Conservation (phyloP, 2,888 invertebrate genomes). For the Cheilosia soror region DNA sequence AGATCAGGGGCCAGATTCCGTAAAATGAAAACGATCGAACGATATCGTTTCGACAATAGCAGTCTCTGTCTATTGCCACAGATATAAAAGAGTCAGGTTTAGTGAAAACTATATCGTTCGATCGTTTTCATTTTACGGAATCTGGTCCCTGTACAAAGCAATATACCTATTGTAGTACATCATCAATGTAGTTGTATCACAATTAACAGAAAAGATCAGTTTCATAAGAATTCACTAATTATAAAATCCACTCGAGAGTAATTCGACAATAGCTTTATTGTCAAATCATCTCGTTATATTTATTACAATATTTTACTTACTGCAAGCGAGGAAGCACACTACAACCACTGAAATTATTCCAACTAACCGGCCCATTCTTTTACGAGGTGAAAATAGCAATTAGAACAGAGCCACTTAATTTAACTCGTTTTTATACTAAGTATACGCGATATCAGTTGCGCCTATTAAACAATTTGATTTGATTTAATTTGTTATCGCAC, state of each 20-base stretch:
- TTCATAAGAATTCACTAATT: too few relatives aligned
- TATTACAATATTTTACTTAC: conserved; percentile 37
- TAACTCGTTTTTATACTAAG: conserved; percentile 50
- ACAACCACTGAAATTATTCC: conserved; percentile 18
- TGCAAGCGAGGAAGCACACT: conserved; percentile 20
- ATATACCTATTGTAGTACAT: too few relatives aligned
- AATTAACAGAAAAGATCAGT: too few relatives aligned
- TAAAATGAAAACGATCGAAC: too few relatives aligned
- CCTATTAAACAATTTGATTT: conserved; percentile 15
- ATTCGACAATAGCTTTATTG: background rate
- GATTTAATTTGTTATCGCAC: conserved; percentile 54
- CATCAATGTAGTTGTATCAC: too few relatives aligned
- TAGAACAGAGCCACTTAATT: conserved; percentile 20
- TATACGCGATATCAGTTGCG: conserved; percentile 17
- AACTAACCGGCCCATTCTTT: conserved; percentile 49
- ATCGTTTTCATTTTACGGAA: too few relatives aligned
- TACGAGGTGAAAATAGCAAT: conserved; percentile 27
- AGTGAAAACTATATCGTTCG: too few relatives aligned
- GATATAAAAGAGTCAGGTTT: too few relatives aligned
- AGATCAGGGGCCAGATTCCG: too few relatives aligned
- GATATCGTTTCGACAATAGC: too few relatives aligned
- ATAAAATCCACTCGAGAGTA: background rate
- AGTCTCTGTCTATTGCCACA: too few relatives aligned
- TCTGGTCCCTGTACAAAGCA: too few relatives aligned
- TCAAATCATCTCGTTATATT: background rate